A percentile compares a stretch with the other conserved stretches of the same genome.
Evolutionary conservation across 2,888 invertebrate genomes (phyloP).

Genomic region (Latrodectus elegans): DNA sequence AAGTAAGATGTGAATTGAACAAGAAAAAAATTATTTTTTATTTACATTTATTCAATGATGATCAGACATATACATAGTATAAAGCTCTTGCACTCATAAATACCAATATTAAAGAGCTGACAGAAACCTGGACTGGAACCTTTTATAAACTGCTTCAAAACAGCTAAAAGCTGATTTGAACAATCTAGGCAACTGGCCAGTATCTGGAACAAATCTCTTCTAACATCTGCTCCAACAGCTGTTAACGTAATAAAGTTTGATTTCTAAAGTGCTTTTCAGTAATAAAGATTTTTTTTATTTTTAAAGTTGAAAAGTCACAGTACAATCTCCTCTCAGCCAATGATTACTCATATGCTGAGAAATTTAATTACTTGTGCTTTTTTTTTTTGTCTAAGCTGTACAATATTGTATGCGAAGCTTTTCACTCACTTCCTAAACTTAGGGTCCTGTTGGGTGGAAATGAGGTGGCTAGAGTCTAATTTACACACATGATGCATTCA

Average conservation of each 20-base stretch:
- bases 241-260: conserved; percentile 50
- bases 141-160: conserved; percentile 60
- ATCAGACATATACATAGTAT: conserved; percentile 72
- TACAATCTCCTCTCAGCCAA: conserved; percentile 40
- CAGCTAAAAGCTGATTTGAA: conserved; percentile 48
- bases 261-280: conserved; percentile 67
- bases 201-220: conserved; percentile 35
- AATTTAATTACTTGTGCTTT: conserved; percentile 58
- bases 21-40: conserved; percentile 65
- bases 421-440: conserved; percentile 51
- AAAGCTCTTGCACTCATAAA: conserved; percentile 72
- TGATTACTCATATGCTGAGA: conserved; percentile 31
- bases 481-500: conserved; percentile 64
- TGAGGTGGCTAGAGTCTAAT: conserved; percentile 49
- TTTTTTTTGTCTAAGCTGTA: conserved; percentile 58
- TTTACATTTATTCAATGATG: conserved; percentile 72
- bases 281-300: conserved; percentile 39
- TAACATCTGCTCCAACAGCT: conserved; percentile 42
- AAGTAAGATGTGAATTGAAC: background rate
- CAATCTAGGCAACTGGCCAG: conserved; percentile 62
- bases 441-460: conserved; percentile 57
- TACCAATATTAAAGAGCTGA: conserved; percentile 71
- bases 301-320: conserved; percentile 52
- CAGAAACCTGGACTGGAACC: conserved; percentile 66
- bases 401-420: conserved; percentile 54